Evolutionary conservation across 2,797 vertebrate species (phyloP), one percentile per base, ranked within the genome.

Genomic region (Sebastes minor): DNA sequence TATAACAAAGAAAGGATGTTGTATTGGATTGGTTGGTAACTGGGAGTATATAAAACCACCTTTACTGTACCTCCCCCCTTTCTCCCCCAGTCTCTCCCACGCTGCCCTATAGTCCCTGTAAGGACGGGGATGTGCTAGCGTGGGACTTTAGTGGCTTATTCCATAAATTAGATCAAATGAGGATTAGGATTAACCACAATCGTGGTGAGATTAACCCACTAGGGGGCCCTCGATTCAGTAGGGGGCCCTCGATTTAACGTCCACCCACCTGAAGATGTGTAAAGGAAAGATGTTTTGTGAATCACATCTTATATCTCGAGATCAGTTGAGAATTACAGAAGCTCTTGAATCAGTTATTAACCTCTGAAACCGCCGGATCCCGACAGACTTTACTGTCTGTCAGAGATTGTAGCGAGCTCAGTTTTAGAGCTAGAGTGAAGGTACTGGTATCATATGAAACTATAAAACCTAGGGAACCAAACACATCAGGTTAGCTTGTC

Each of bases 141-240:
- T 82, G 32, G 80, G 67, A 79, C 71, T 78, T 93, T 61, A 86
- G 65, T 87, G 71, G 76, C 53, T 90, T 89, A 92, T 73, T 85
- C 63, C 63, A 78, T 85, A 85, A 82, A 91, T 87, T 52, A 88
- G 81, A 88, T 92, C 88, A 89, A 75, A 86, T 49, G 61, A 82
- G 86, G 89, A 91, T 94, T 93, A 91, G 85, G 91, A 92, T 94
- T 92, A 92, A 79, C 62, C 55, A 69, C 76, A 77, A 25, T 83
- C 20, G 8, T 49, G 30, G 30, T 77, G 67, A 81, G 80, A 81
- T 88, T 86, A 81, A 63, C 38, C 70, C 57, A 35, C 38, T 25
- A 5, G 62, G 33, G 18, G 62, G n/a, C 14, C 14, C 23, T n/a
- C 64, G 8, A 65, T 27, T 59, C 61, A 35, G 32, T 25, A 4